phyloP scores from a whole-genome alignment of 2,888 invertebrate species.

The Limnephilus marmoratus region DNA sequence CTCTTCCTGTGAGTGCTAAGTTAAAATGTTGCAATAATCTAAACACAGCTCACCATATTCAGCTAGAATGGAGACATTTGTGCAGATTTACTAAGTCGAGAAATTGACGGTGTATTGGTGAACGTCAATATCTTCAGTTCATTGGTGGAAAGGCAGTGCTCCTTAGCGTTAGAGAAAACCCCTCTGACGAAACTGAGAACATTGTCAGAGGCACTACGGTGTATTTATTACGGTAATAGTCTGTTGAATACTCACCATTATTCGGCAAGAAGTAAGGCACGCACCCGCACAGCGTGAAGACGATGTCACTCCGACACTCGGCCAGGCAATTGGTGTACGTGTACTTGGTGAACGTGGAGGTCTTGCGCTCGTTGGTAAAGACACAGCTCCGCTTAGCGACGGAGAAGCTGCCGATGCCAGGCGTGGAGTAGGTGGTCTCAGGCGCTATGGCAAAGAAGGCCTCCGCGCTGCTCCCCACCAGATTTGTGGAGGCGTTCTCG shows the following conservation, averaged over 20 bases:
- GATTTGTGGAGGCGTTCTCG: slow-evolving; percentile 78
- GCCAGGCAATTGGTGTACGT: slow-evolving; percentile 83
- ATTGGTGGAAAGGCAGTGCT: too few species aligned
- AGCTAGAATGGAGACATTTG: neutral
- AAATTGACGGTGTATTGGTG: too few species aligned
- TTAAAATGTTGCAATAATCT: too few species aligned
- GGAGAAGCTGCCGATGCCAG: slow-evolving; percentile 75
- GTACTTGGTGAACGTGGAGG: slow-evolving; percentile 71
- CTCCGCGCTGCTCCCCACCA: slow-evolving; percentile 78
- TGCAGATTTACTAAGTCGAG: too few species aligned
- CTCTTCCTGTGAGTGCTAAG: too few species aligned
- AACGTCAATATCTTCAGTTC: neutral
- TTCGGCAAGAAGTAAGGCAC: slow-evolving; percentile 78
- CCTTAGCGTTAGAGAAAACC: too few species aligned
- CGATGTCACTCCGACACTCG: slow-evolving; percentile 76
- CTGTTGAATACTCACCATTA: slow-evolving; percentile 69
- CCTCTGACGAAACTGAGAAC: neutral
- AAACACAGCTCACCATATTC: neutral
- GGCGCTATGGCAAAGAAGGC: slow-evolving; percentile 81
- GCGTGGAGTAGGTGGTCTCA: slow-evolving; percentile 80
- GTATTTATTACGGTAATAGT: neutral
- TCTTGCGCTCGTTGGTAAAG: slow-evolving; percentile 76
- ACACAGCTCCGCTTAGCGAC: slow-evolving; percentile 78
- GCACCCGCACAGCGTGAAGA: slow-evolving; percentile 78
- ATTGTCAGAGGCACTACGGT: neutral